These are phyloP conservation scores for Zaprionus capensis DNA, from an alignment of 1,140 invertebrate genomes.

Conservation along the genomic window DNA sequence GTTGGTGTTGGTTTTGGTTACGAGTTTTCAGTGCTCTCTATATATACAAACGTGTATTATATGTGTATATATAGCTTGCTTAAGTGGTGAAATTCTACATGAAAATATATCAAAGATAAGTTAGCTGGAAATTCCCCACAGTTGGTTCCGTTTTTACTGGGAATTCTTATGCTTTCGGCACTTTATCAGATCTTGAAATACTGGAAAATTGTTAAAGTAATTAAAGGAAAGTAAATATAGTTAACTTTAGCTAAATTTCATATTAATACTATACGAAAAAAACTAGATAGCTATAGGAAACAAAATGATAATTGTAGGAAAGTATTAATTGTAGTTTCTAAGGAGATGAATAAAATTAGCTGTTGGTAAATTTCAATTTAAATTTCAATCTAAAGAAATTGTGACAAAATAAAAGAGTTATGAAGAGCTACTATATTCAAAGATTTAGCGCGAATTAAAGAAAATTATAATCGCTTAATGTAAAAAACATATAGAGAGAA, in stretches of 20 bases:
- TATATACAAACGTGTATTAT: neutral
- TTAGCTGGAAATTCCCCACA: neutral
- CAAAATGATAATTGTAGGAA: no score
- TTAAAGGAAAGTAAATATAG: no score
- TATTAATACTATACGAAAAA: no score
- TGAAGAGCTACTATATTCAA: no score
- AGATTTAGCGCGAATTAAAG: no score
- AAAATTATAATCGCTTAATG: neutral
- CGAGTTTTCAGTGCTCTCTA: neutral
- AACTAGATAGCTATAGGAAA: no score
- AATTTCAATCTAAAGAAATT: neutral
- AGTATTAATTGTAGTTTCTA: no score
- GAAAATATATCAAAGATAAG: slow-evolving; percentile 14
- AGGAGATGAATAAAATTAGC: accelerated
- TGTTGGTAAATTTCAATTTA: no score
- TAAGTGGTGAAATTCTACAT: slow-evolving; percentile 12
- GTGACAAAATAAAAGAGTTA: neutral
- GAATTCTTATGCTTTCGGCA: no score
- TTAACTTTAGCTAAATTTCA: no score
- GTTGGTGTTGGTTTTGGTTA: slow-evolving; percentile 33
- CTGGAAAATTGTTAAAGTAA: neutral
- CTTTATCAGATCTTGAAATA: neutral
- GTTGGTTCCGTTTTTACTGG: no score
- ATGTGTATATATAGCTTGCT: neutral
- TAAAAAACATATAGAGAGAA: neutral